These are phyloP conservation scores for Mylabris phalerata DNA, from an alignment of 1,140 invertebrate genomes.

Conservation along the genomic window DNA sequence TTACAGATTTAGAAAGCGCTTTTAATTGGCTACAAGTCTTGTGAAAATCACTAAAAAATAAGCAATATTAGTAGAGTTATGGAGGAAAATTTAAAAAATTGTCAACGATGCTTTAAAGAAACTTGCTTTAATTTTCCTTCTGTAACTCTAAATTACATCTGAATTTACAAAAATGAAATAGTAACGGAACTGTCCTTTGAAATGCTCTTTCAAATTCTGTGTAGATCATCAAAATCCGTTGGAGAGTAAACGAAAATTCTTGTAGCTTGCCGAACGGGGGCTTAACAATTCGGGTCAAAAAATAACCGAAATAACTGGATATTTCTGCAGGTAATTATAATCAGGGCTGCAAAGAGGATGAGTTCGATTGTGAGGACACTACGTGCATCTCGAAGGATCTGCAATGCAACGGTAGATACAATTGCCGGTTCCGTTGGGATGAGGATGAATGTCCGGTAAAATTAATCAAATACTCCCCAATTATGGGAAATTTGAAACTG, in stretches of 20 bases:
- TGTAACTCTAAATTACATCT: no score
- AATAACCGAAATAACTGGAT: not conserved
- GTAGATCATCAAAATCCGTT: no score
- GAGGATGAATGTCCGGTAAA: constrained; percentile 67
- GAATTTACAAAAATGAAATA: no score
- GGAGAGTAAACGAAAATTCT: not conserved
- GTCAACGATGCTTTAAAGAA: no score
- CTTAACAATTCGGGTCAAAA: not conserved
- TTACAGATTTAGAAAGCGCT: no score
- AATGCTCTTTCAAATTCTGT: no score
- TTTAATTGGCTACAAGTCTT: no score
- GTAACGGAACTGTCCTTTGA: no score
- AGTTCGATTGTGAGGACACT: constrained; percentile 79
- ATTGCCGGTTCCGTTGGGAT: constrained; percentile 80
- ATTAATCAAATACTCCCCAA: not conserved
- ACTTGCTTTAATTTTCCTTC: no score
- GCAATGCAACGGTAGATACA: constrained; percentile 65
- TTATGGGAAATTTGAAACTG: not conserved
- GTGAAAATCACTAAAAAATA: no score
- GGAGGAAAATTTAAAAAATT: no score
- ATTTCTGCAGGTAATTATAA: constrained; percentile 20
- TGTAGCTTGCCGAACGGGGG: not conserved
- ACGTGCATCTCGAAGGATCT: constrained; percentile 68
- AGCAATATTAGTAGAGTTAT: no score
- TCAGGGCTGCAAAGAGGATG: constrained; percentile 48